Evolutionary conservation across 2,797 vertebrate genomes (phyloP), one percentile per base, ranked within the genome.

Genomic region (Onychomys leucogaster): DNA sequence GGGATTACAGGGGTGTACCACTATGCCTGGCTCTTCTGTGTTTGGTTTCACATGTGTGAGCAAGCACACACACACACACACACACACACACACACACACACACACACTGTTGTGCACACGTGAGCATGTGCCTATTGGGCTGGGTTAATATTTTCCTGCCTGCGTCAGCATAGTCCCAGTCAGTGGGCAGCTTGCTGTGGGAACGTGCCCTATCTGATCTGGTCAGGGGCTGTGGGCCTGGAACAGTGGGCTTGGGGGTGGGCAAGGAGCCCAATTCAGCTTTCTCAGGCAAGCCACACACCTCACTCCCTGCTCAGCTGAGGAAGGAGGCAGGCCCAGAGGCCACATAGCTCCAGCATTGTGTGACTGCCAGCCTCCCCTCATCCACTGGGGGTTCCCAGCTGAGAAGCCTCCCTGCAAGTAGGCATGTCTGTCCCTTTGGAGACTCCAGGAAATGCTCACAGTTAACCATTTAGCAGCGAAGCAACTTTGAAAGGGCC

Each of bases 141-240:
- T 59, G 63, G 91, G 98, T 98, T 98, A 98, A 98, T 98, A 59
- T 98, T 98, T 98, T 89, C 85, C 94, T 85, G 94, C 55, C 95
- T 98, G 94, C 98, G 97, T 98, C 97, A 98, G 94, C 97, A 82
- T 3, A 0, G 82, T 65, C 90, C 69, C 81, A 57, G 65, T 91
- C 52, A 92, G 46, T 37, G 4, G 81, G 96, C 95, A 83, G 93
- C 91, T 96, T 67, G n/a, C 85, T 92, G 93, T 88, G 93, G 75
- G 76, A 97, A 97, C 71, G 96, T 97, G 98, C 97, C 94, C 86
- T 98, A 98, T 98, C 98, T 98, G 94, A 98, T 98, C 94, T 82
- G 43, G 90, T 86, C 89, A 78, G 92, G 52, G 25, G 43, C 69
- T 86, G 43, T 63, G 83, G 75, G 63, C 87, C 94, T 89, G 61